Evolutionary conservation across 2,888 invertebrate species (phyloP).

Genomic region (Piscicola geometra): DNA sequence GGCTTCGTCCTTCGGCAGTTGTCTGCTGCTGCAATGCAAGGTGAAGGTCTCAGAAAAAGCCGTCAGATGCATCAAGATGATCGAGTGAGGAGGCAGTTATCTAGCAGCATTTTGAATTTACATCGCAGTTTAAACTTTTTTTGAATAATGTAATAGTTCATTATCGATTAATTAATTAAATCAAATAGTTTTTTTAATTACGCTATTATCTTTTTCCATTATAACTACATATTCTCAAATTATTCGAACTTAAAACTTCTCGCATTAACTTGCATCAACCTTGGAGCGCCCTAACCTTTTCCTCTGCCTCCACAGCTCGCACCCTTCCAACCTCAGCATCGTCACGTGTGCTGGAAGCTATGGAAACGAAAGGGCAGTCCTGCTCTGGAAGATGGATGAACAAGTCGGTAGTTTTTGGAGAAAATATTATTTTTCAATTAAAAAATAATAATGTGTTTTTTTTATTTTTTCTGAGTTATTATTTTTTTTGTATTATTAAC

Average conservation of each 20-base stretch:
- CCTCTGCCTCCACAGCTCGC: constrained; percentile 1
- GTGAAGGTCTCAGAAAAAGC: constrained; percentile 59
- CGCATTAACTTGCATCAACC: too few relatives aligned
- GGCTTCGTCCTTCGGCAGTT: constrained; percentile 43
- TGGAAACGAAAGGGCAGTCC: constrained; percentile 59
- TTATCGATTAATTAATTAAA: too few relatives aligned
- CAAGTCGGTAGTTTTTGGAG: constrained; percentile 46
- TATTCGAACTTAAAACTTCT: neutral
- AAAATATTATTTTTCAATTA: too few relatives aligned
- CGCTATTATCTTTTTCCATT: too few relatives aligned
- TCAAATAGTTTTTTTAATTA: too few relatives aligned
- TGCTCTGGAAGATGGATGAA: constrained; percentile 57
- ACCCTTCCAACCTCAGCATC: constrained; percentile 49
- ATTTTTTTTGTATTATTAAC: too few relatives aligned
- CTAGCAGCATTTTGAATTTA: too few relatives aligned
- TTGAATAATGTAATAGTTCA: too few relatives aligned
- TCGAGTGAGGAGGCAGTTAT: too few relatives aligned
- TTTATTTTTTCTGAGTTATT: too few relatives aligned
- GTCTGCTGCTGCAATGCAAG: constrained; percentile 57
- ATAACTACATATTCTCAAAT: neutral
- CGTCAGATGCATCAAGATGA: constrained; percentile 55
- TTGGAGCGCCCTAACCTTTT: neutral
- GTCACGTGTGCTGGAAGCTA: constrained; percentile 58
- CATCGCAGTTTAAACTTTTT: too few relatives aligned
- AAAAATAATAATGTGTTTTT: too few relatives aligned